These are phyloP conservation scores for Ellobium chinense DNA, from an alignment of 2,888 invertebrate species.

Conservation along the genomic window DNA sequence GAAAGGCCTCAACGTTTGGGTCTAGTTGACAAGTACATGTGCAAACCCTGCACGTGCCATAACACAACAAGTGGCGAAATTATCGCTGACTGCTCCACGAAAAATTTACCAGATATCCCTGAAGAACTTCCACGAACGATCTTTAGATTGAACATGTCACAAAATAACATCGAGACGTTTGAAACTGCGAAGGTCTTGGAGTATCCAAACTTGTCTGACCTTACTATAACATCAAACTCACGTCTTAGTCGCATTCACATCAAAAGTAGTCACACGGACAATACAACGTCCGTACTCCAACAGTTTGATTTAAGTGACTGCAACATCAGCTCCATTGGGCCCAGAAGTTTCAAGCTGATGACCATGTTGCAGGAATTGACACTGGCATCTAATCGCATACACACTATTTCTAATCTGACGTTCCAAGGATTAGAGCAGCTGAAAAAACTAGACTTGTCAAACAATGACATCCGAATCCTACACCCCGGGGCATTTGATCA, in stretches of 20 bases:
- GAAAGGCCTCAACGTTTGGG: too few relatives aligned
- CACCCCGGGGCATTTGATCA: not conserved
- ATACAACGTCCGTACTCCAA: not conserved
- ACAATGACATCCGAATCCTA: not conserved
- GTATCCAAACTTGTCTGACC: not conserved
- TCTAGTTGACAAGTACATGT: too few relatives aligned
- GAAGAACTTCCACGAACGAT: not conserved
- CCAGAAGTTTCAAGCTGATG: not conserved
- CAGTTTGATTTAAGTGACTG: not conserved
- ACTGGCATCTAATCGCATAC: not conserved
- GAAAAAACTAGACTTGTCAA: not conserved
- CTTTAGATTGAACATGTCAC: not conserved
- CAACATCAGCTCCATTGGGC: not conserved
- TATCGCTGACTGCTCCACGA: not conserved
- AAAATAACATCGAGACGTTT: not conserved
- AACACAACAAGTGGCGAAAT: too few relatives aligned
- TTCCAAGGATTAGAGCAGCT: not conserved
- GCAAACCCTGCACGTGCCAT: too few relatives aligned
- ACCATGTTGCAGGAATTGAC: not conserved
- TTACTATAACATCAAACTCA: not conserved
- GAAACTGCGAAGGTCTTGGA: not conserved
- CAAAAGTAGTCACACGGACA: not conserved
- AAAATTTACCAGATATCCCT: not conserved
- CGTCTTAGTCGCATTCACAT: not conserved
- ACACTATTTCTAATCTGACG: not conserved